Evolutionary conservation across 2,888 invertebrate genomes (phyloP), one percentile per base, ranked within the genome.

Genomic region (Ophion ellenae): DNA sequence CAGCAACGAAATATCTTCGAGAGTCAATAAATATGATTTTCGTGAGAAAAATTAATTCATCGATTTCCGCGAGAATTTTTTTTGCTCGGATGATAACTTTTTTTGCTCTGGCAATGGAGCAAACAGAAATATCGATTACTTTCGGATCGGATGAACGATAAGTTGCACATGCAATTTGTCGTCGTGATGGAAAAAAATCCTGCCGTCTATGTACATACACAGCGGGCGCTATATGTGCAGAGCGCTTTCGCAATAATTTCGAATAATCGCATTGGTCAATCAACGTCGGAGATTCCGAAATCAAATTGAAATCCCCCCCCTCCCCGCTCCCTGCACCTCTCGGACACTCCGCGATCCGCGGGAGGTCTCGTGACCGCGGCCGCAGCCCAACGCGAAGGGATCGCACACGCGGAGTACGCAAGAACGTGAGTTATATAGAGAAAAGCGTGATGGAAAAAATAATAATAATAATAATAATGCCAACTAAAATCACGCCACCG

Each of bases 201-300:
- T 36, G n/a, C 78, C 61, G 63, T 20, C 24, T 59, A 40, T n/a
- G 20, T 0, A 17, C 73, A 59, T 67, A 53, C 67, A 74, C 67
- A 74, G 59, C 75, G 64, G 2, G 11, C 14, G 11, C 14, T 47
- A 59, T n/a, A 40, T 2, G n/a, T 71, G 57, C 73, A 53, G 70
- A 73, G 64, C 75, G 69, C 81, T 86, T 83, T 64, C 77, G 81
- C 67, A 81, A 83, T 86, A 81, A 86, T 83, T 86, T 83, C 77
- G 81, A 69, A 57, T 86, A 86, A 86, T 86, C 77, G 74, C 83
- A 83, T 86, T 86, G 83, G 83, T 86, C 86, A 83, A 86, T 86
- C 83, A 86, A 86, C 83, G 86, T 86, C 86, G 77, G 83, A 74
- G 83, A 83, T 86, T 77, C 74, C 73, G 74, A 69, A 86, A 83